Conservation (phyloP, 2,888 invertebrate species). For the Graphium colonna region DNA sequence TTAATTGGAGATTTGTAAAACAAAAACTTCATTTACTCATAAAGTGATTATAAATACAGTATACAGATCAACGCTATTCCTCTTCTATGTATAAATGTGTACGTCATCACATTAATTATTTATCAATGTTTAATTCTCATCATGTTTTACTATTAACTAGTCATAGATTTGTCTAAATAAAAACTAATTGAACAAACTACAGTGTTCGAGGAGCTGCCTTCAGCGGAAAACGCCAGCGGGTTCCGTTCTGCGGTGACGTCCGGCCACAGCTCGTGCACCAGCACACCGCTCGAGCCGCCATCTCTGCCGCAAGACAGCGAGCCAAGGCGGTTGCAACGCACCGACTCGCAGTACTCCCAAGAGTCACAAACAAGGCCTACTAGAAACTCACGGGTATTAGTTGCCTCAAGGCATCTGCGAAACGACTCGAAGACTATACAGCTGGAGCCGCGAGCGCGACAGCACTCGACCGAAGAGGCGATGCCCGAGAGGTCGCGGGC, state of each 20-base stretch:
- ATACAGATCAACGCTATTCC: no score
- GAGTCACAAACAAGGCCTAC: constrained; percentile 44
- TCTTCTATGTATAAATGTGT: no score
- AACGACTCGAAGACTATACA: constrained; percentile 84
- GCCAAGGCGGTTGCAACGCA: constrained; percentile 50
- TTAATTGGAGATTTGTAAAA: no score
- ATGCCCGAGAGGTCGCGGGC: constrained; percentile 44
- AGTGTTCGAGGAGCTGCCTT: constrained; percentile 89
- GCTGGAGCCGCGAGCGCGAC: constrained; percentile 78
- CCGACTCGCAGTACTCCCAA: constrained; percentile 68
- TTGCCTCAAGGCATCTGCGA: constrained; percentile 78
- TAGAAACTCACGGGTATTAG: constrained; percentile 63
- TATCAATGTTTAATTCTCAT: no score
- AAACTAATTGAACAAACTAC: no score
- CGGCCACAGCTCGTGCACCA: constrained; percentile 60
- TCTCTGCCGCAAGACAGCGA: constrained; percentile 17
- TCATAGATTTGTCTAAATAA: no score
- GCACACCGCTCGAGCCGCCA: constrained; percentile 52
- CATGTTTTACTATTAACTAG: no score
- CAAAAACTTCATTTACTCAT: no score
- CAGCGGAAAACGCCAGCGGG: constrained; percentile 74
- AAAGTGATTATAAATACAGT: no score
- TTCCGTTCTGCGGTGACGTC: constrained; percentile 64
- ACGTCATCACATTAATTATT: no score
- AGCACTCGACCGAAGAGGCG: constrained; percentile 54